Base-by-base conservation (phyloP, 2,888 invertebrate species). In the Oligia strigilis region DNA sequence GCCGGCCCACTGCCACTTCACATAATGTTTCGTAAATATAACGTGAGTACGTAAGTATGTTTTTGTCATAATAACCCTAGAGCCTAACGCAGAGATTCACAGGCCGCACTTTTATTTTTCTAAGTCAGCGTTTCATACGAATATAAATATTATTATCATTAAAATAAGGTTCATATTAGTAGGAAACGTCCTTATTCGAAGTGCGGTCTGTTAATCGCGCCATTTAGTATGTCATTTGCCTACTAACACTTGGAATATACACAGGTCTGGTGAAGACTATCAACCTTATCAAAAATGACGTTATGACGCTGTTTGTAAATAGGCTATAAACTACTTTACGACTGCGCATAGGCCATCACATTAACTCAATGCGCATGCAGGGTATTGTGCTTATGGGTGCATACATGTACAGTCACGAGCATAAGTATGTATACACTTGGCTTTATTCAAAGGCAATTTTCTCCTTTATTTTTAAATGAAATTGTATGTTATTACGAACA, bases 271-370 rank as follows among this genome's bases (percentile, higher is more conserved):
- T 49, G 17, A 43, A 36, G 8, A 52, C 52, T 14, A 36, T 36
- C 36, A 52, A 64, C 40, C 43, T 64, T 65, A 52, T 77, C 4
- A 29, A 75, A 36, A 40, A 29, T 40, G 40, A 40, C 40, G 19
- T 43, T n/a, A 62, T 14, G 76, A 40, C 75, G 46, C 36, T 36
- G 14, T 60, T 58, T 29, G 52, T 77, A 36, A 69, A 69, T 29
- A 71, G 40, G 17, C 36, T 8, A 62, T 80, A 67, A 67, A 67
- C 52, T 13, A n/a, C 72, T 80, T 72, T 43, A 40, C n/a, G 40
- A 70, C 19, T 23, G 69, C 69, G 19, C n/a, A 43, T 29, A 49
- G 11, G 11, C 29, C 40, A 4, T 43, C 23, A 66, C 40, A 43
- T 66, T 43, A 43, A 49, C 69, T 13, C 13, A 46, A 29, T 11